Conservation (phyloP, 2,113 vertebrate species). For the Hydropotes inermis region DNA sequence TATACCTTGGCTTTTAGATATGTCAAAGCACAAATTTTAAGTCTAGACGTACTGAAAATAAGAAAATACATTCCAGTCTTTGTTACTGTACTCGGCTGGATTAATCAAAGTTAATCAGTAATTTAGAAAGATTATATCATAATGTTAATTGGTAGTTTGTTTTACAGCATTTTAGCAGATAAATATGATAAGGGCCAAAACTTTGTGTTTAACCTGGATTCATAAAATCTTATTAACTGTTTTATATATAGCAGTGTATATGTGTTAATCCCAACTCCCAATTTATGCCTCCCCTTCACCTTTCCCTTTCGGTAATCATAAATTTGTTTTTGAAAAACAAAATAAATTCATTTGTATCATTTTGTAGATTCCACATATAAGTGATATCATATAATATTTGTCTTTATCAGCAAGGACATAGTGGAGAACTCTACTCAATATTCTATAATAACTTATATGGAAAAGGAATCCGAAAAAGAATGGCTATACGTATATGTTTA, state of each 20-base stretch:
- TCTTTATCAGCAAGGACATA: background rate
- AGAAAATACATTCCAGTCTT: background rate
- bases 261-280: background rate
- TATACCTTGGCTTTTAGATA: background rate
- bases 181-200: background rate
- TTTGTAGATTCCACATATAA: background rate
- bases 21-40: background rate
- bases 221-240: background rate
- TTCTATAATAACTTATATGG: background rate
- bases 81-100: background rate
- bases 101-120: background rate
- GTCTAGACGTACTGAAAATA: background rate
- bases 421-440: background rate
- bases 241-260: background rate
- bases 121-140: background rate
- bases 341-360: background rate
- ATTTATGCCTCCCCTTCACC: background rate
- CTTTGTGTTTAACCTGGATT: background rate
- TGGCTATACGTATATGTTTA: background rate
- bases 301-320: background rate
- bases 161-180: background rate
- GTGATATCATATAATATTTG: background rate
- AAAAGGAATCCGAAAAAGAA: background rate
- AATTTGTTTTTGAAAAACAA: background rate
- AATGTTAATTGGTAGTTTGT: background rate